These are phyloP conservation scores for Drosophila nasuta DNA, from an alignment of 1,140 invertebrate species.

Conservation along the genomic window DNA sequence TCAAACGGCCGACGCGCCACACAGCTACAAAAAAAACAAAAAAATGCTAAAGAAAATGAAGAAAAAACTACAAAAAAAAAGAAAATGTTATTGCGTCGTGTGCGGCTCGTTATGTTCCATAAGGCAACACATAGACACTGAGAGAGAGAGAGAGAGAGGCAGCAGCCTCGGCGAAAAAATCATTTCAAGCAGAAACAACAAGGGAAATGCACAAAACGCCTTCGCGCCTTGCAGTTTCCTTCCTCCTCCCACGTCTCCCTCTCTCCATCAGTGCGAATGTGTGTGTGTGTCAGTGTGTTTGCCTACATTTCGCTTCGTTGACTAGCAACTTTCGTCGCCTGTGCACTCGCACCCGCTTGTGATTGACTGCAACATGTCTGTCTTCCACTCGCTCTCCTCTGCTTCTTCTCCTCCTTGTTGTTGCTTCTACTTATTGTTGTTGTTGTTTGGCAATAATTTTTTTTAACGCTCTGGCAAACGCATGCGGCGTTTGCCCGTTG, in stretches of 20 bases:
- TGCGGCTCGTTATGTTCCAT: slow-evolving; percentile 59
- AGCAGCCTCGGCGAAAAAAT: slow-evolving; percentile 60
- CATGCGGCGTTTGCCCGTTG: slow-evolving; percentile 62
- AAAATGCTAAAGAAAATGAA: slow-evolving; percentile 31
- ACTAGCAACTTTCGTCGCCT: slow-evolving; percentile 77
- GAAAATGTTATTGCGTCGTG: slow-evolving; percentile 49
- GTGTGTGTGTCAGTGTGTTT: slow-evolving; percentile 65
- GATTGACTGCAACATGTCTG: slow-evolving; percentile 80
- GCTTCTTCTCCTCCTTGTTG: neutral
- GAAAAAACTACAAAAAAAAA: slow-evolving; percentile 25
- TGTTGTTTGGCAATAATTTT: slow-evolving; percentile 67
- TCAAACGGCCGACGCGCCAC: slow-evolving; percentile 62
- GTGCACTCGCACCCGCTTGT: slow-evolving; percentile 54
- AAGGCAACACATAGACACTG: slow-evolving; percentile 25
- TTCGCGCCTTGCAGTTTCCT: slow-evolving; percentile 64
- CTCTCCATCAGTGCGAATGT: neutral
- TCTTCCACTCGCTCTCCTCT: neutral
- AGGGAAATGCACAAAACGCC: slow-evolving; percentile 78
- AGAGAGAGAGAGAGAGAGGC: slow-evolving; percentile 5
- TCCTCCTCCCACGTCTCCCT: neutral
- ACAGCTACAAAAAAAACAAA: slow-evolving; percentile 37
- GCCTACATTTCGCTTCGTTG: slow-evolving; percentile 75
- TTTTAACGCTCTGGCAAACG: slow-evolving; percentile 52
- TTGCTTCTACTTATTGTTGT: slow-evolving; percentile 15
- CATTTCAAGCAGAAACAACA: slow-evolving; percentile 81